phyloP scores from a whole-genome alignment of 1,140 invertebrate genomes.

The Radopholus similis region DNA sequence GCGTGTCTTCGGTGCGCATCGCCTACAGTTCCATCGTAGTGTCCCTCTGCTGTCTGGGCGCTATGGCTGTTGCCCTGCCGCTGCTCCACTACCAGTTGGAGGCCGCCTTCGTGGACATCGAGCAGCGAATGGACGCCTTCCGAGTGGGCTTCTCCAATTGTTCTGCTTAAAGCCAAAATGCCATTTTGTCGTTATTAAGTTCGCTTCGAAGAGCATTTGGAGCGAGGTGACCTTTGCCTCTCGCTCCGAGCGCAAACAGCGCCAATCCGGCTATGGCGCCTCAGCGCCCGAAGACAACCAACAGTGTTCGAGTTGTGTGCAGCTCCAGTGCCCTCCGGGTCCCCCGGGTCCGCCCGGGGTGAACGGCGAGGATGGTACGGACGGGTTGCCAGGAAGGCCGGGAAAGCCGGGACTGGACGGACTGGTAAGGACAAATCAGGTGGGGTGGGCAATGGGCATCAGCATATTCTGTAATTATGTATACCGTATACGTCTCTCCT shows the following conservation, averaged over 20 bases:
- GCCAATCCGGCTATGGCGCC: conserved; percentile 1
- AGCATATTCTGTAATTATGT: neutral
- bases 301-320: conserved; percentile 57
- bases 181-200: neutral
- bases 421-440: too few relatives aligned
- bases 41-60: conserved; percentile 43
- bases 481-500: neutral
- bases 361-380: conserved; percentile 34
- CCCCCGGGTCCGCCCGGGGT: conserved; percentile 58
- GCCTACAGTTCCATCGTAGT: conserved; percentile 40
- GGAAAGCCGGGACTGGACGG: conserved; percentile 55
- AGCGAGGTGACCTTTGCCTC: conserved; percentile 3
- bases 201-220: conserved; percentile 16
- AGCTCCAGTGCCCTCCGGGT: conserved; percentile 57
- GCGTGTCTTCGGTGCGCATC: conserved; percentile 24
- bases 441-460: too few relatives aligned
- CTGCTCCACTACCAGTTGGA: conserved; percentile 43
- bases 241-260: neutral
- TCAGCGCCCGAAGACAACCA: conserved; percentile 31
- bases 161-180: neutral
- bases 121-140: conserved; percentile 53
- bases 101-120: conserved; percentile 43
- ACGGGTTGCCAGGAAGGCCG: conserved; percentile 34
- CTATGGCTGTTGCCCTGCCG: conserved; percentile 40
- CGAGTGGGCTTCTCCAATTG: conserved; percentile 25